Percentiles rank a stretch among this genome's conserved stretches.
These are phyloP conservation scores for Deilephila porcellus DNA, from an alignment of 2,888 invertebrate genomes.

Conservation along the genomic window DNA sequence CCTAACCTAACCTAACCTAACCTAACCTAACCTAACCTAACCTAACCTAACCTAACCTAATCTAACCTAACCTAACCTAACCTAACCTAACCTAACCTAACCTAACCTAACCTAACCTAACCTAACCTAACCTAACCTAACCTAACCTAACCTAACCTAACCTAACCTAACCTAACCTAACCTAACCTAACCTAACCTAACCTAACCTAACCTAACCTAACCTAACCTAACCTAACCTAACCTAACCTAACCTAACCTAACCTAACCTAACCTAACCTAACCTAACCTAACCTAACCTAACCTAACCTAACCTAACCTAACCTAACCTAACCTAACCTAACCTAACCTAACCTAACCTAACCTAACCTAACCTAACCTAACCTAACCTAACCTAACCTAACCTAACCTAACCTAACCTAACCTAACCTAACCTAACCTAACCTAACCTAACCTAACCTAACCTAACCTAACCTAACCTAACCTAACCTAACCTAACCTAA, in stretches of 20 bases:
- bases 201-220: slow-evolving; percentile 36
- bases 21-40: slow-evolving; percentile 31
- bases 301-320: slow-evolving; percentile 39
- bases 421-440: slow-evolving; percentile 30
- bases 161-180: slow-evolving; percentile 36
- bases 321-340: slow-evolving; percentile 40
- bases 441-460: slow-evolving; percentile 36
- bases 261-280: slow-evolving; percentile 39
- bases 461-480: slow-evolving; percentile 36
- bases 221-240: slow-evolving; percentile 35
- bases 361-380: slow-evolving; percentile 35
- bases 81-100: slow-evolving; percentile 35
- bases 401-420: slow-evolving; percentile 34
- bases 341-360: slow-evolving; percentile 37
- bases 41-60: slow-evolving; percentile 32
- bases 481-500: slow-evolving; percentile 36
- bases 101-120: slow-evolving; percentile 35
- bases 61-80: slow-evolving; percentile 33
- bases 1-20: slow-evolving; percentile 32
- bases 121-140: slow-evolving; percentile 35
- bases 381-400: slow-evolving; percentile 34
- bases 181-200: slow-evolving; percentile 38
- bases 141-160: slow-evolving; percentile 35
- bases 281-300: slow-evolving; percentile 38
- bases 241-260: slow-evolving; percentile 37